phyloP scores from a whole-genome alignment of 2,113 vertebrate genomes.

The Cheirogaleus medius region DNA sequence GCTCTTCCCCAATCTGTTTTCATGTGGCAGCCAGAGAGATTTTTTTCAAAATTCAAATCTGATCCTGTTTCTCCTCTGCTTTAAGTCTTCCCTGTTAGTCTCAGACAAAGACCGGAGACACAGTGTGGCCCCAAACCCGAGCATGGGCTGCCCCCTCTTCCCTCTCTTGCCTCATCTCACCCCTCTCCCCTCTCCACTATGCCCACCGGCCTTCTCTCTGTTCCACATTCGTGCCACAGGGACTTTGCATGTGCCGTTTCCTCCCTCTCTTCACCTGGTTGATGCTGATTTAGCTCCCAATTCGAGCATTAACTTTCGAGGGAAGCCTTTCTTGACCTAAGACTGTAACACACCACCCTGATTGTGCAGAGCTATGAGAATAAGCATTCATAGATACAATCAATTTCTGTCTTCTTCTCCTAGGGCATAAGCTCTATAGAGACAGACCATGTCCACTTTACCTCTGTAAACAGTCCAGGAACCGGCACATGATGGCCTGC shows the following conservation, averaged over 20 bases:
- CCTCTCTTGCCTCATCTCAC: neutral
- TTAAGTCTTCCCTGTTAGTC: neutral
- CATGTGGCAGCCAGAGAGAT: neutral
- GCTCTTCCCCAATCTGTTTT: neutral
- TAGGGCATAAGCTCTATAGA: neutral
- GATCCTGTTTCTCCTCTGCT: neutral
- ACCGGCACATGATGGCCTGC: neutral
- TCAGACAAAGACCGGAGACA: neutral
- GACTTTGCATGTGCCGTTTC: neutral
- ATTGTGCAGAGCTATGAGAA: neutral
- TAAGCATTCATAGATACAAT: neutral
- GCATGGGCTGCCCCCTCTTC: too few relatives aligned
- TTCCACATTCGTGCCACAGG: neutral
- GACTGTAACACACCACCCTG: neutral
- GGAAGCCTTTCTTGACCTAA: neutral
- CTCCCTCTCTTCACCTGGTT: neutral
- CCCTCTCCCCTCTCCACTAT: accelerated
- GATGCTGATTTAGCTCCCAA: neutral
- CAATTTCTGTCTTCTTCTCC: neutral
- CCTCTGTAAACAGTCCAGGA: neutral
- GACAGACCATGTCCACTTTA: neutral
- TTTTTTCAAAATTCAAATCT: neutral
- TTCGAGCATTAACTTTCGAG: neutral
- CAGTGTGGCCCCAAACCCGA: neutral
- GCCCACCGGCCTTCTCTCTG: neutral